Evolutionary conservation across 2,888 invertebrate species (phyloP).

Genomic region (Acholoe squamosa): DNA sequence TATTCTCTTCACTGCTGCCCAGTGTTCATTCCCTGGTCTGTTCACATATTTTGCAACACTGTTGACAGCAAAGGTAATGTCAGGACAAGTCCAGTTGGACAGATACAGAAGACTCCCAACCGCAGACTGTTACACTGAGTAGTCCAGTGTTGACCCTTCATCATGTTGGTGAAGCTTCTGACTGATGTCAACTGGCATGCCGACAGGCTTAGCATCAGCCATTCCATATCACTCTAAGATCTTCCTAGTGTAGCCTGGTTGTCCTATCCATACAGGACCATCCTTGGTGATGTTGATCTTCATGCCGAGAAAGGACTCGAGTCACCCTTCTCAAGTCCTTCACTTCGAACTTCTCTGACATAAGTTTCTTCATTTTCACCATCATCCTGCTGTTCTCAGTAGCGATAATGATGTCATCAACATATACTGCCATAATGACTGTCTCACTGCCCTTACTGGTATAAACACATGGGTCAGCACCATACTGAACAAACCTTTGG

Average conservation of each 20-base stretch:
- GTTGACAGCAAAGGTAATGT: constrained; percentile 68
- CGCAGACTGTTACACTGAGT: neutral
- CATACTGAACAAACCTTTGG: constrained; percentile 65
- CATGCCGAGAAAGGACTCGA: constrained; percentile 61
- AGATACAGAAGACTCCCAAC: constrained; percentile 60
- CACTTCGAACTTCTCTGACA: neutral
- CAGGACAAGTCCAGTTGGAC: constrained; percentile 70
- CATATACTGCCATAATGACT: constrained; percentile 13
- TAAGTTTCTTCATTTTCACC: neutral
- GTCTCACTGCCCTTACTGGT: neutral
- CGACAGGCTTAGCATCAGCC: constrained; percentile 14
- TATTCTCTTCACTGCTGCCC: neutral
- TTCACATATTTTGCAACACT: too few species aligned
- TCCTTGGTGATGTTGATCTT: neutral
- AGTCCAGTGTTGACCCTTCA: neutral
- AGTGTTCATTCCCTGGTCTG: constrained; percentile 68
- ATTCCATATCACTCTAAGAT: constrained; percentile 42
- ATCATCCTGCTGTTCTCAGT: neutral
- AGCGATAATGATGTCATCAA: constrained; percentile 13
- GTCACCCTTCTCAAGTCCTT: constrained; percentile 23
- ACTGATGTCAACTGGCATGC: constrained; percentile 11
- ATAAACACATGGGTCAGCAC: constrained; percentile 65
- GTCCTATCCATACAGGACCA: constrained; percentile 47
- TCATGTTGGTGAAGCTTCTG: neutral
- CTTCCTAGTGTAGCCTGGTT: constrained; percentile 50